Conservation (phyloP, 2,113 vertebrate genomes). For the Oplegnathus fasciatus region DNA sequence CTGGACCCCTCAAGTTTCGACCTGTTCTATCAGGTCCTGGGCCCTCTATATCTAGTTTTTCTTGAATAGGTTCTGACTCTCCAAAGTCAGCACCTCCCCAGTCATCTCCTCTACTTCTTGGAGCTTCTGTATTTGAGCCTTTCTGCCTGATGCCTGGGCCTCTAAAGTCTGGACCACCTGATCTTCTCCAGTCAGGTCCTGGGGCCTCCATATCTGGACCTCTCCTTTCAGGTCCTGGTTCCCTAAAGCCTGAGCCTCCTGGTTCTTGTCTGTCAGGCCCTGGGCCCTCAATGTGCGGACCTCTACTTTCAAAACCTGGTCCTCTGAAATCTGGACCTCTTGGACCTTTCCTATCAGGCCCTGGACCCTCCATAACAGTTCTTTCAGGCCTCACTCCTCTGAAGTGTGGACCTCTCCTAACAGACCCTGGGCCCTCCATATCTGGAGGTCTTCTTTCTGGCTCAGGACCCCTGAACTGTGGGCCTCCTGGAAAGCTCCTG, state of each 20-base stretch:
- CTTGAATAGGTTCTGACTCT: conserved; percentile 31
- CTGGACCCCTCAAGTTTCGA: conserved; percentile 43
- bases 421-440: conserved; percentile 24
- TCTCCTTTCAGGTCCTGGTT: conserved; percentile 30
- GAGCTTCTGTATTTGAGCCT: conserved; percentile 35
- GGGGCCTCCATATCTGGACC: background rate
- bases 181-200: conserved; percentile 40
- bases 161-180: conserved; percentile 30
- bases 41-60: conserved; percentile 27
- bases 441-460: conserved; percentile 25
- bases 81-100: conserved; percentile 33
- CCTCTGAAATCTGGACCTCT: conserved; percentile 37
- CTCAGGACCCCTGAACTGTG: conserved; percentile 8
- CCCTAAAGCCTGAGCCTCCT: conserved; percentile 9
- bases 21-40: conserved; percentile 25
- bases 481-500: conserved; percentile 17
- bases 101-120: conserved; percentile 46
- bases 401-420: conserved; percentile 29
- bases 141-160: conserved; percentile 32
- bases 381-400: conserved; percentile 16
- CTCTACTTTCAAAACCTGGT: conserved; percentile 23
- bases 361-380: conserved; percentile 16
- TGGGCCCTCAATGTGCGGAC: background rate
- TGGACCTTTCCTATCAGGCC: conserved; percentile 15
- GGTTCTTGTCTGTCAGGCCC: conserved; percentile 32